Evolutionary conservation across 1,140 invertebrate genomes (phyloP), one percentile per base, ranked within the genome.

Genomic region (Plodia interpunctella): DNA sequence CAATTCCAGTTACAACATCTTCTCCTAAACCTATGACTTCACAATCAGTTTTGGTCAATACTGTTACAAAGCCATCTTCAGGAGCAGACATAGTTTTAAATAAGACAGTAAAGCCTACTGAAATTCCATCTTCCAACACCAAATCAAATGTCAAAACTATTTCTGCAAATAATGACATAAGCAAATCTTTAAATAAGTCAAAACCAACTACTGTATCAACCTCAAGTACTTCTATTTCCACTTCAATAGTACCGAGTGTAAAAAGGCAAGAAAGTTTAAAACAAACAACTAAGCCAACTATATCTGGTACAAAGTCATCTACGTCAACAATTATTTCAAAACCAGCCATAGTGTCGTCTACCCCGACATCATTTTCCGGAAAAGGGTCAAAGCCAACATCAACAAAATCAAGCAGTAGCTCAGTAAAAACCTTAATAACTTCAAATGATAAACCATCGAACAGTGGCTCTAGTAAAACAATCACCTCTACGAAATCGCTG

Each of bases 331-430:
- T 44, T 15, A 44, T 44, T 44, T 44, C 38, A 3, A 44, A 44
- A 15, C 38, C 38, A 15, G 15, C 0, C 15, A 44, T n/a, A 44
- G 38, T 32, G 10, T 11, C 30, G 30, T 1, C 38, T 44, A 1
- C 38, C 0, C 15, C 1, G 13, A 35, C 32, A 17, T 44, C 38
- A 15, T 15, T 15, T 44, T 44, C 15, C 3, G 38, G 11, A 20
- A 57, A 59, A 52, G 25, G 10, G 9, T 18, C 25, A 54, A 38
- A 25, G 21, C 32, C 58, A 25, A 19, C 49, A 8, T 35, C 50
- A 32, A 59, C 28, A 21, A 57, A 57, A 21, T 18, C 35, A 20
- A 57, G 11, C 38, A 57, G n/a, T 49, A 19, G 15, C 5, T 13
- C 35, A 2, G 55, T 13, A 11, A 57, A 57, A 30, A 25, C 35